phyloP scores from a whole-genome alignment of 2,888 invertebrate genomes.

The Perdita meconis region DNA sequence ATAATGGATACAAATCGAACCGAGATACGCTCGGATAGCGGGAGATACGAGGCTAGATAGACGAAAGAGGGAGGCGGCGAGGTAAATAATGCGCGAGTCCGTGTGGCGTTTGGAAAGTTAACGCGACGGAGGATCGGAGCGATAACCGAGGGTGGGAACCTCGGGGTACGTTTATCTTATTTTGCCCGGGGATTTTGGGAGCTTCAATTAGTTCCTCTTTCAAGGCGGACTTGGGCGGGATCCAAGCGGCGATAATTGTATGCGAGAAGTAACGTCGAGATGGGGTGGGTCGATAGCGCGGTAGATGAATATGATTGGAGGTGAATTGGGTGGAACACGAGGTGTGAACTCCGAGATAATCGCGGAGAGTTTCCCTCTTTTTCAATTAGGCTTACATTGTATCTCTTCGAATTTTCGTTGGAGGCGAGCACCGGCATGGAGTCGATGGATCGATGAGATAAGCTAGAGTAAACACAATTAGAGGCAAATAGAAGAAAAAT shows the following conservation, averaged over 20 bases:
- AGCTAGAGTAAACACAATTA: not conserved
- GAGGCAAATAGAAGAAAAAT: not conserved
- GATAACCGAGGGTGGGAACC: conserved; percentile 14
- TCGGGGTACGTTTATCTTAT: not conserved
- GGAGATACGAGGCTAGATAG: conserved; percentile 44
- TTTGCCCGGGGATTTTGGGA: not conserved
- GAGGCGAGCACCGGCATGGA: too few relatives aligned
- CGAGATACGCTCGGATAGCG: conserved; percentile 35
- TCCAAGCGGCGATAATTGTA: conserved; percentile 3
- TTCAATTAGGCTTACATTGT: too few relatives aligned
- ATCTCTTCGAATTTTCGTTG: too few relatives aligned
- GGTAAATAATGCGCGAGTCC: conserved; percentile 43
- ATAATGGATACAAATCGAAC: conserved; percentile 65
- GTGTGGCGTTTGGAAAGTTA: conserved; percentile 20
- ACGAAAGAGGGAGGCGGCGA: conserved; percentile 9
- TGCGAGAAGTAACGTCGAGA: conserved; percentile 11
- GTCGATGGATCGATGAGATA: too few relatives aligned
- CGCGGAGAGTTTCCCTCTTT: too few relatives aligned
- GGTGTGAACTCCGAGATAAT: too few relatives aligned
- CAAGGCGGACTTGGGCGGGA: not conserved
- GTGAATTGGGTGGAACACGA: too few relatives aligned
- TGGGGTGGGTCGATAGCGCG: not conserved
- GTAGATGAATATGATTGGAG: not conserved
- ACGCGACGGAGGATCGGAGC: conserved; percentile 27
- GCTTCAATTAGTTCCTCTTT: conserved; percentile 9